Conservation (phyloP, 2,113 vertebrate genomes). For the Spilogale gracilis region DNA sequence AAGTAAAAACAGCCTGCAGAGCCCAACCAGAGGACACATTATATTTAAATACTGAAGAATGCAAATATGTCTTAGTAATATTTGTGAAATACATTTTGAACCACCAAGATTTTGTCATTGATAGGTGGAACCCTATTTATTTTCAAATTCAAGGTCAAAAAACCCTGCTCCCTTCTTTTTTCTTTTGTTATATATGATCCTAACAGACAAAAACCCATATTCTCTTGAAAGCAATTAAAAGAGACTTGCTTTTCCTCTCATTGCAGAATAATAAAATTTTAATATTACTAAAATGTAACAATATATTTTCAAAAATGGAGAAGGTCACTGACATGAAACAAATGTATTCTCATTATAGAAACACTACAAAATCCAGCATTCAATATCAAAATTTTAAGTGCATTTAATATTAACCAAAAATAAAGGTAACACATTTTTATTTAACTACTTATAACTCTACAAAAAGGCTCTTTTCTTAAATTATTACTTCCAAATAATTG, state of each 20-base stretch:
- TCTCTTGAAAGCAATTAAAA: constrained; percentile 74
- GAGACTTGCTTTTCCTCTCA: constrained; percentile 77
- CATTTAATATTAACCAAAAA: constrained; percentile 74
- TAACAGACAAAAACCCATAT: constrained; percentile 13
- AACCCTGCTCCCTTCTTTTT: constrained; percentile 50
- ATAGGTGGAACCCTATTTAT: constrained; percentile 82
- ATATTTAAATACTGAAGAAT: constrained; percentile 78
- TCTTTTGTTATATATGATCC: constrained; percentile 52
- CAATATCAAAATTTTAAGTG: constrained; percentile 81
- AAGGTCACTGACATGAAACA: constrained; percentile 68
- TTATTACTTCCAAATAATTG: constrained; percentile 78
- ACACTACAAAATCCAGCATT: constrained; percentile 65
- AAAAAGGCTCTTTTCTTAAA: constrained; percentile 78
- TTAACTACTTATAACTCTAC: constrained; percentile 73
- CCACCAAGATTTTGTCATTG: constrained; percentile 70
- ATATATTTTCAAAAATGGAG: constrained; percentile 74
- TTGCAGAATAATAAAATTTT: constrained; percentile 66
- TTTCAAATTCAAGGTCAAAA: constrained; percentile 83
- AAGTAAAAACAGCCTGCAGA: constrained; percentile 85
- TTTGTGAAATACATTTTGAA: constrained; percentile 70
- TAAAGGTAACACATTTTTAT: constrained; percentile 80
- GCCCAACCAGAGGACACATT: constrained; percentile 75
- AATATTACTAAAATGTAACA: constrained; percentile 77
- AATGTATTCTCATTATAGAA: constrained; percentile 71
- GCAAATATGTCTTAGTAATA: constrained; percentile 65